phyloP scores from a whole-genome alignment of 2,888 invertebrate species.

The Andrena marginata region DNA sequence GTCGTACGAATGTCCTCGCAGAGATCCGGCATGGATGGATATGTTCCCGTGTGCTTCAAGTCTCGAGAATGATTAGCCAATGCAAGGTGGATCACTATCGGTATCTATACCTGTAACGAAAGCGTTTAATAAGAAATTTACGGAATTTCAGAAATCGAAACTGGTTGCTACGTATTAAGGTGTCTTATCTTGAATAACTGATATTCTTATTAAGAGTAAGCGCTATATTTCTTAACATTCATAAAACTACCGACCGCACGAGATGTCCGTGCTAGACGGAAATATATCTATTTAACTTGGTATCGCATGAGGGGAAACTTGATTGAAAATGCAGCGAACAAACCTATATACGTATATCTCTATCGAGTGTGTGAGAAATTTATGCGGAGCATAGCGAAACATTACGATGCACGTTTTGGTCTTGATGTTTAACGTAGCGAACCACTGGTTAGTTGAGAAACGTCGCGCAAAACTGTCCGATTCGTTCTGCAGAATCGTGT shows the following conservation, averaged over 20 bases:
- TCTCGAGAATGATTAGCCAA: slow-evolving; percentile 13
- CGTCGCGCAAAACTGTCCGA: slow-evolving; percentile 29
- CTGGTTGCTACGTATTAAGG: slow-evolving; percentile 82
- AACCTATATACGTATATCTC: slow-evolving; percentile 54
- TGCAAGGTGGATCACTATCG: background rate
- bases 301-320: slow-evolving; percentile 61
- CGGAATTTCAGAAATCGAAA: slow-evolving; percentile 52
- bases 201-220: slow-evolving; percentile 72
- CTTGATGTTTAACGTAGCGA: slow-evolving; percentile 57
- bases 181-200: slow-evolving; percentile 82
- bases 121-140: slow-evolving; percentile 2
- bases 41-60: slow-evolving; percentile 18
- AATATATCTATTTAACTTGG: slow-evolving; percentile 75
- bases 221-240: slow-evolving; percentile 69
- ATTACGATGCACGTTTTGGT: slow-evolving; percentile 55
- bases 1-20: slow-evolving; percentile 28
- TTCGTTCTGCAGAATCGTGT: slow-evolving; percentile 5
- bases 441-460: slow-evolving; percentile 42
- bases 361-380: slow-evolving; percentile 41
- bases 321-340: slow-evolving; percentile 35
- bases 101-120: background rate
- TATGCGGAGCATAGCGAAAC: slow-evolving; percentile 37
- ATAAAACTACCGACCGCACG: slow-evolving; percentile 63
- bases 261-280: slow-evolving; percentile 69
- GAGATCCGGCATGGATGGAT: slow-evolving; percentile 29